Evolutionary conservation across 1,140 invertebrate genomes (phyloP), one percentile per base, ranked within the genome.

Genomic region (Drosophila sturtevanti): DNA sequence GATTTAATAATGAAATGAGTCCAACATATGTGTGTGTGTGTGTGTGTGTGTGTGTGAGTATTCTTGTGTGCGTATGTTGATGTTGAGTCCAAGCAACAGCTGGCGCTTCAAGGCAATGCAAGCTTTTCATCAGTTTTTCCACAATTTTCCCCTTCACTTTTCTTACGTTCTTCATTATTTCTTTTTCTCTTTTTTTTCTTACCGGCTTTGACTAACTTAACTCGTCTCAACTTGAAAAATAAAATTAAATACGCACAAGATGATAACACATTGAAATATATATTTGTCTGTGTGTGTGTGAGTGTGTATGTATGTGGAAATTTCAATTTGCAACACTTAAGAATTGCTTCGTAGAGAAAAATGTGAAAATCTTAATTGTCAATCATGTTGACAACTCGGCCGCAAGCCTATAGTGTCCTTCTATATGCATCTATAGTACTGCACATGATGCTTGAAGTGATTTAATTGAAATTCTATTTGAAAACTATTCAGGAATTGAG

Each of bases 1-100:
- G 72, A 86, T 86, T 82, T 89, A 79, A 86, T 86, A 86, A 86
- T 79, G 80, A 81, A 87, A 81, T 75, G 63, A 76, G 73, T 69
- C 56, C 37, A n/a, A 6, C 7, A n/a, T 21, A 37, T 18, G 24
- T 34, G 34, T 35, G 7, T 21, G 18, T 60, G 41, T 68, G 52
- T 35, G 68, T 61, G 27, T 52, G 18, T 37, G 52, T 38, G 24
- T 34, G 34, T 35, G 7, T 21, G 18, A 54, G 41, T 68, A n/a
- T n/a, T n/a, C n/a, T n/a, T n/a, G 52, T 35, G 68, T 61, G 27
- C 41, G 18, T 37, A 37, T 38, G 22, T 55, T 31, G 27, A 4
- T 31, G 27, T 31, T 61, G 72, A 38, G 63, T 72, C 72, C 52
- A 31, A 72, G 72, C 72, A 75, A 75, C 72, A 75, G 72, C 72